Evolutionary conservation across 2,888 invertebrate genomes (phyloP).

Genomic region (Caradrina kadenii): DNA sequence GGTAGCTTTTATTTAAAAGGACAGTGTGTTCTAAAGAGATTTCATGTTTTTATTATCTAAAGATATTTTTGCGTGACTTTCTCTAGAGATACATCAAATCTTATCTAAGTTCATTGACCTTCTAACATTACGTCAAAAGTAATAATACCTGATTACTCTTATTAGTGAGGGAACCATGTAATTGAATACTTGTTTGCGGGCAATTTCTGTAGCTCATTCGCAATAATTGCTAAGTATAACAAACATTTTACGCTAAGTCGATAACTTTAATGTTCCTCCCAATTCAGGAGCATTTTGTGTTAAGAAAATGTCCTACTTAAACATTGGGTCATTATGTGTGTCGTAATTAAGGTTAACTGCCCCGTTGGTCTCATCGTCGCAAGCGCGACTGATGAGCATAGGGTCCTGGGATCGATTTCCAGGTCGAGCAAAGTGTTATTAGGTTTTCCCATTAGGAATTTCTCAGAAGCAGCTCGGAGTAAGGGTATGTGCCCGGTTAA

Average conservation of each 20-base stretch:
- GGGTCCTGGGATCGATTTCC: too few relatives aligned
- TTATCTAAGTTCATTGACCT: slow-evolving; percentile 20
- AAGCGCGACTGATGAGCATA: too few relatives aligned
- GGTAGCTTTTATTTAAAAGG: too few relatives aligned
- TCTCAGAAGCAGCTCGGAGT: too few relatives aligned
- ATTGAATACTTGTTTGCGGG: slow-evolving; percentile 49
- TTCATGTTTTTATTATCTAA: too few relatives aligned
- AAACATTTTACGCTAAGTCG: slow-evolving; percentile 38
- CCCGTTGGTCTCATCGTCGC: too few relatives aligned
- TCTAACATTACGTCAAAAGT: slow-evolving; percentile 28
- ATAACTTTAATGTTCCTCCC: slow-evolving; percentile 38
- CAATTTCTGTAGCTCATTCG: slow-evolving; percentile 48
- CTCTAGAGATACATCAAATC: background rate
- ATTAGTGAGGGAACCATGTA: slow-evolving; percentile 39
- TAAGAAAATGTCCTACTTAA: slow-evolving; percentile 32
- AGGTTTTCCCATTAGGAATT: too few relatives aligned
- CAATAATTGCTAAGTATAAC: slow-evolving; percentile 22
- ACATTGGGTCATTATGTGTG: slow-evolving; percentile 21
- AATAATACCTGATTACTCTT: slow-evolving; percentile 42
- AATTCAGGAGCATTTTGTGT: slow-evolving; percentile 32
- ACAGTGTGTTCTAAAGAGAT: too few relatives aligned
- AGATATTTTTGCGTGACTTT: background rate
- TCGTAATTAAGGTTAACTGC: slow-evolving; percentile 26
- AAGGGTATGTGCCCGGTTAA: too few relatives aligned
- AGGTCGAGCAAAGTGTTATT: too few relatives aligned